A percentile compares a stretch with the other conserved stretches of the same genome.
phyloP scores from a whole-genome alignment of 2,797 vertebrate species.

The Hipposideros larvatus region DNA sequence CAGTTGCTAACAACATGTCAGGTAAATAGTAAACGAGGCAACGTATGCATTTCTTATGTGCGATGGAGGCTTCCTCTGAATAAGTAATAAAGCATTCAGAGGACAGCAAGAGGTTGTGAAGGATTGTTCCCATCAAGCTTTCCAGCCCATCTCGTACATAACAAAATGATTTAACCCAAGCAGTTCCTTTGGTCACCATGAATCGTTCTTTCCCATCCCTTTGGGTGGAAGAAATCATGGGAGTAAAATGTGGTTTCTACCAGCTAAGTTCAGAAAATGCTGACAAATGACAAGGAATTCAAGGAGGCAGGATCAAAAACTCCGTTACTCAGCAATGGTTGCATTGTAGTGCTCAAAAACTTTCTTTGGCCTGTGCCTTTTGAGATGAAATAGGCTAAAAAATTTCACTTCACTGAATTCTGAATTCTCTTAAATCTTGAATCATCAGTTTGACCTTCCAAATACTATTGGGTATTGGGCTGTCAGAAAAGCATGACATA shows the following conservation, averaged over 20 bases:
- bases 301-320: neutral
- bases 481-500: too few species aligned
- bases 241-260: neutral
- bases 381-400: neutral
- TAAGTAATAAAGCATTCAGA: conserved; percentile 61
- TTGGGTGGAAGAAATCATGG: neutral
- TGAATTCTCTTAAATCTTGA: neutral
- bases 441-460: neutral
- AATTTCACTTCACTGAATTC: neutral
- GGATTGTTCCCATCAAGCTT: conserved; percentile 11
- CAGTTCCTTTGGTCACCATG: neutral
- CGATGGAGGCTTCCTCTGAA: conserved; percentile 51
- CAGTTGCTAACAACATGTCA: conserved; percentile 59
- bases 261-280: neutral
- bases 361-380: neutral
- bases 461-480: neutral
- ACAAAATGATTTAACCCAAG: conserved; percentile 20
- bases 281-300: neutral
- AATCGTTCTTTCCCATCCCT: neutral
- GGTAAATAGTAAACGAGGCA: conserved; percentile 66
- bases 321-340: neutral
- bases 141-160: conserved; percentile 47
- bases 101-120: neutral
- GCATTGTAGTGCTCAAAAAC: neutral
- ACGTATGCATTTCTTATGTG: conserved; percentile 65